Percentiles rank a stretch among this genome's conserved stretches.
Evolutionary conservation across 2,113 vertebrate species (phyloP).

Genomic region (Amblyopsis rosae): DNA sequence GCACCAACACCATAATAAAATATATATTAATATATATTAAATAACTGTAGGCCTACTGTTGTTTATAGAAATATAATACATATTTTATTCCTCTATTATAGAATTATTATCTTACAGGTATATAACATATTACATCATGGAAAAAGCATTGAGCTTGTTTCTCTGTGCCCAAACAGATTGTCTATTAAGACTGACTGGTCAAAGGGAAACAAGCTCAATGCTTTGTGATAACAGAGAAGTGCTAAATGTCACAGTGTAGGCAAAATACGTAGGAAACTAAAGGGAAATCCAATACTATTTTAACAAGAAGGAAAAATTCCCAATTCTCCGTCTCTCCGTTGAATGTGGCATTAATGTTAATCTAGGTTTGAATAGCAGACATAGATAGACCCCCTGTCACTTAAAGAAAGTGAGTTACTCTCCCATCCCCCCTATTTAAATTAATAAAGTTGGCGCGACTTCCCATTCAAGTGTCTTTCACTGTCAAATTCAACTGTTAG

Average conservation of each 20-base stretch:
- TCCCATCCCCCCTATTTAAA: slow-evolving; percentile 11
- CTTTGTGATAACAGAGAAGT: slow-evolving; percentile 32
- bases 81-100: too few species aligned
- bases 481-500: slow-evolving; percentile 44
- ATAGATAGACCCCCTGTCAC: too few species aligned
- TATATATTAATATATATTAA: too few species aligned
- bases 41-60: too few species aligned
- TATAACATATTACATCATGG: slow-evolving; percentile 11
- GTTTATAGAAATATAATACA: too few species aligned
- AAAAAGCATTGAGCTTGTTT: slow-evolving; percentile 7
- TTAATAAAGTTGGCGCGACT: slow-evolving; percentile 22
- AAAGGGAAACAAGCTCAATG: too few species aligned
- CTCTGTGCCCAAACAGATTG: not conserved
- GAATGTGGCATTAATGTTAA: slow-evolving; percentile 7
- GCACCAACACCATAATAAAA: too few species aligned
- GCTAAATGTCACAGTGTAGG: slow-evolving; percentile 34
- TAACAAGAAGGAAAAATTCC: slow-evolving; percentile 25
- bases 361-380: too few species aligned
- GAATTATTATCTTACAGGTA: too few species aligned
- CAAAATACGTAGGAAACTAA: slow-evolving; percentile 15
- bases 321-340: not conserved
- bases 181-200: too few species aligned
- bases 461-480: slow-evolving; percentile 55
- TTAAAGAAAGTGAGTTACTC: not conserved
- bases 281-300: slow-evolving; percentile 27